phyloP scores from a whole-genome alignment of 2,888 invertebrate species.

The Andrena haemorrhoa region DNA sequence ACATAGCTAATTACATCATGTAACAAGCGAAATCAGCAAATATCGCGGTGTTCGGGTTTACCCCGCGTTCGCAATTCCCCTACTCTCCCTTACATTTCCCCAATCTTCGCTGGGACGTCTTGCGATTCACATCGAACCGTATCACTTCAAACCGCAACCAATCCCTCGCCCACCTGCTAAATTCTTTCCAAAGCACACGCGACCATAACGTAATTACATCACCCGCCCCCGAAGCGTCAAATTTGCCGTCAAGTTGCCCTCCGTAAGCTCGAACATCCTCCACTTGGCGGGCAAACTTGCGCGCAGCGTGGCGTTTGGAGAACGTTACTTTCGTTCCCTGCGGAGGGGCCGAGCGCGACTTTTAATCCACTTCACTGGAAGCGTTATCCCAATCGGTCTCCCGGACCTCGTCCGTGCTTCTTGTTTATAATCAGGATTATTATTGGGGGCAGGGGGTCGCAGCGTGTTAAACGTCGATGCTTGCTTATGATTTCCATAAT shows the following conservation, averaged over 20 bases:
- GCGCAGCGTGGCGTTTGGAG: too few species aligned
- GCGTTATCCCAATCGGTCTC: background rate
- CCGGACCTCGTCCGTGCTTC: constrained; percentile 1
- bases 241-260: background rate
- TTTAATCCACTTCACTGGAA: background rate
- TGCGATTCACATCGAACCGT: too few species aligned
- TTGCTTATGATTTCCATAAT: constrained; percentile 69
- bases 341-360: background rate
- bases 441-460: background rate
- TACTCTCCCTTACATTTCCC: too few species aligned
- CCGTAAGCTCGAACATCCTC: background rate
- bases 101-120: too few species aligned
- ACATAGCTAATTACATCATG: too few species aligned
- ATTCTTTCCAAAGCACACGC: background rate
- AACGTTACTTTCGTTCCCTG: too few species aligned
- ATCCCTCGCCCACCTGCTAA: background rate
- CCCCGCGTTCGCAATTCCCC: too few species aligned
- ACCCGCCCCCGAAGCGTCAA: background rate
- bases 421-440: constrained; percentile 6
- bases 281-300: background rate
- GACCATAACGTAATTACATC: too few species aligned
- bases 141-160: too few species aligned
- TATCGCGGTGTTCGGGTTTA: too few species aligned
- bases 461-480: constrained; percentile 41
- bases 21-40: too few species aligned